phyloP scores from a whole-genome alignment of 2,797 vertebrate genomes.

The Esox lucius region DNA sequence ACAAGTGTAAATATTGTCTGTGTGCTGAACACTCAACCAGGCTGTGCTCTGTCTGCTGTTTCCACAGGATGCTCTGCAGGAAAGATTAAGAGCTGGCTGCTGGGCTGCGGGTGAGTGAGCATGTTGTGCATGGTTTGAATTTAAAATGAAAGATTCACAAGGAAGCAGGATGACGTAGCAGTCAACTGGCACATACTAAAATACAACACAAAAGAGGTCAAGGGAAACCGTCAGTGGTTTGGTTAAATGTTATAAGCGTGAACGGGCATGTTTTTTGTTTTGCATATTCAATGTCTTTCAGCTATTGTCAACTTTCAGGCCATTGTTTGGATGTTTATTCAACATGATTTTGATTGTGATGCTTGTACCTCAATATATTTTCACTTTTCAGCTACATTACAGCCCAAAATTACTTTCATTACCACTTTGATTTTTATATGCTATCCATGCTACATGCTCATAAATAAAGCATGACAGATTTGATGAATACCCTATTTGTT shows the following conservation, averaged over 20 bases:
- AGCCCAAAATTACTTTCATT: too few relatives aligned
- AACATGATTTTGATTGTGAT: too few relatives aligned
- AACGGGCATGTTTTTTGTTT: background rate
- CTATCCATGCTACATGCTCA: too few relatives aligned
- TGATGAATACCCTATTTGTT: too few relatives aligned
- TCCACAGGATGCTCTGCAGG: conserved; percentile 79
- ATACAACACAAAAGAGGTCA: conserved; percentile 16
- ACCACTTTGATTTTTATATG: too few relatives aligned
- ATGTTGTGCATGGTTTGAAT: conserved; percentile 27
- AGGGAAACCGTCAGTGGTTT: conserved; percentile 55
- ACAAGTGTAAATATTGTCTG: background rate
- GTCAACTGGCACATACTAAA: conserved; percentile 34
- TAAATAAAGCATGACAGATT: too few relatives aligned
- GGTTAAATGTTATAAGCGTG: conserved; percentile 4
- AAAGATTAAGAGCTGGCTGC: conserved; percentile 88
- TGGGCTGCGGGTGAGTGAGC: conserved; percentile 82
- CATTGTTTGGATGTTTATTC: too few relatives aligned
- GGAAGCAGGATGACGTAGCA: conserved; percentile 25
- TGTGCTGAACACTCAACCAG: background rate
- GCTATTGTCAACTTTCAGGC: too few relatives aligned
- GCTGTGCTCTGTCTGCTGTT: conserved; percentile 44
- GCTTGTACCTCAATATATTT: too few relatives aligned
- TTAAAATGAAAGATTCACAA: conserved; percentile 6
- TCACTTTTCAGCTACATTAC: too few relatives aligned
- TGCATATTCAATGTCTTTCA: background rate